Base-by-base conservation (phyloP, 1,140 invertebrate species). In the Elymnias hypermnestra region DNA sequence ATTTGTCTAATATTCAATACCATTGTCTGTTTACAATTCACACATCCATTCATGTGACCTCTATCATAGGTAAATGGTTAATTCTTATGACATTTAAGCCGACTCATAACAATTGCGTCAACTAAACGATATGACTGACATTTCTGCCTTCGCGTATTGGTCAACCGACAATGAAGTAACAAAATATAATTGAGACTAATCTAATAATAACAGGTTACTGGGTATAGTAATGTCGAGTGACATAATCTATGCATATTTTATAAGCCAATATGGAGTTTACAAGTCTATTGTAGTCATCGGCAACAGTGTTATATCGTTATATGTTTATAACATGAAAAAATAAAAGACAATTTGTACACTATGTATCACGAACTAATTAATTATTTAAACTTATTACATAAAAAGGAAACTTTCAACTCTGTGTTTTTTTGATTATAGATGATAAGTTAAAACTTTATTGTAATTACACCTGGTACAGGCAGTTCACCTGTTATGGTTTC, bases 61-160 rank as follows among this genome's bases (percentile, higher is more conserved):
- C 60, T 56, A 61, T 26, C 38, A 47, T 17, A 39, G 19, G 35
- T 47, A 47, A 31, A 41, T 29, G 40, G 22, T 21, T 35, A 49
- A 46, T 41, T 18, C 52, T 56, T 70, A 66, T 67, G 61, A 54
- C 66, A 74, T 69, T 74, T 69, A 53, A 56, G 57, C 56, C 61
- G 59, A 55, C 61, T 63, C 50, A 63, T 29, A 49, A 29, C 57
- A 29, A 59, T 72, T 72, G 68, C 68, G 63, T 57, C 60, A 61
- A 40, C 31, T 26, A 35, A 36, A 48, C 44, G 33, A 39, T 50
- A 44, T 59, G 54, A 58, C 57, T 69, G 67, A 70, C 66, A 74
- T 70, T 75, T 65, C 56, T 70, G 54, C 54, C 62, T 59, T 53
- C 39, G 37, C 39, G 44, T 51, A 44, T 71, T 69, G 65, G 66